Percentiles rank a stretch among this genome's conserved stretches.
These are phyloP conservation scores for Brachycybe producta DNA, from an alignment of 2,888 invertebrate genomes.

Conservation along the genomic window DNA sequence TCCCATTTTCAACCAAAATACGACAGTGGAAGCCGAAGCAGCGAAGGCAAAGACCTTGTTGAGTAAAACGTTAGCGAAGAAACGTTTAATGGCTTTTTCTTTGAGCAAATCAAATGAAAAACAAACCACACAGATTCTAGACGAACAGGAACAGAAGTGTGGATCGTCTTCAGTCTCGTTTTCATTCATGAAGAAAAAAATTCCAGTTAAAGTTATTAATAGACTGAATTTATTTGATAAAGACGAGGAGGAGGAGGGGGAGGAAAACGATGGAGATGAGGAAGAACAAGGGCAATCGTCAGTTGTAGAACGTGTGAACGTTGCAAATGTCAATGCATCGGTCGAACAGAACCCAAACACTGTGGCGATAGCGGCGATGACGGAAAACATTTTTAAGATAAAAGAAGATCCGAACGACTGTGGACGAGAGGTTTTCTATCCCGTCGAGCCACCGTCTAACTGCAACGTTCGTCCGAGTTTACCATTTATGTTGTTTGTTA, in stretches of 20 bases:
- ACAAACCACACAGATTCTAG: background rate
- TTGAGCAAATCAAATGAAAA: constrained; percentile 25
- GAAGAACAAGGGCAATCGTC: background rate
- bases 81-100: constrained; percentile 36
- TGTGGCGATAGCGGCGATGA: too few species aligned
- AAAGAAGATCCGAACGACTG: background rate
- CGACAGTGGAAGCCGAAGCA: background rate
- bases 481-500: constrained; percentile 11
- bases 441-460: background rate
- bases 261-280: background rate
- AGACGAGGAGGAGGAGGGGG: constrained; percentile 5
- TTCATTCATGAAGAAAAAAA: constrained; percentile 18
- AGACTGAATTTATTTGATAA: constrained; percentile 13
- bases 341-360: background rate
- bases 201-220: constrained; percentile 4
- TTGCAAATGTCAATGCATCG: background rate
- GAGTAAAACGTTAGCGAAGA: constrained; percentile 35
- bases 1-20: background rate
- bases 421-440: background rate
- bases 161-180: constrained; percentile 1
- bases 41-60: constrained; percentile 21
- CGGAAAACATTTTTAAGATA: too few species aligned
- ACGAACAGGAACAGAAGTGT: too few species aligned
- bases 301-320: background rate
- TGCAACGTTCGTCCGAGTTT: constrained; percentile 6